Percentiles rank a stretch among this genome's conserved stretches.
phyloP scores from a whole-genome alignment of 2,113 vertebrate genomes.

The Jacana jacana region DNA sequence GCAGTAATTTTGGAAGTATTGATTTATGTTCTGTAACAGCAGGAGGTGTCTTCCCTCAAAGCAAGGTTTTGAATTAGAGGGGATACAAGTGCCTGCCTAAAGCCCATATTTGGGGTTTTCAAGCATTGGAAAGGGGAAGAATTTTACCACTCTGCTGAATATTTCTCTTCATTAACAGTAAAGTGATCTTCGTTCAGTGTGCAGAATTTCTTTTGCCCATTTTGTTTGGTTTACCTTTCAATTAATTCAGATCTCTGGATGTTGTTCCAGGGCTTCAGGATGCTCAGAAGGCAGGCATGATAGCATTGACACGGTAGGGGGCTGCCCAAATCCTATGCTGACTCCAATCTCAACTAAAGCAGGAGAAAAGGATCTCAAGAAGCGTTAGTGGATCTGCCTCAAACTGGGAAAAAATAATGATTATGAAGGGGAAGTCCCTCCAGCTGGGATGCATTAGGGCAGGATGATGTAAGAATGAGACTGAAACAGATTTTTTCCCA shows the following conservation, averaged over 20 bases:
- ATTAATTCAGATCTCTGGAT: not conserved
- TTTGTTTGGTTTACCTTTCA: not conserved
- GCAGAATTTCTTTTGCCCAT: not conserved
- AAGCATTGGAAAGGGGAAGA: not conserved
- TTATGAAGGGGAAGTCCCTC: conserved; percentile 26
- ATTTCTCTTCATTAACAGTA: not conserved
- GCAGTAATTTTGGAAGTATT: not conserved
- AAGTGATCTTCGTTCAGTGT: not conserved
- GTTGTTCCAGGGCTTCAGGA: not conserved
- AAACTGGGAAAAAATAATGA: not conserved
- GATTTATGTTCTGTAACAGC: not conserved
- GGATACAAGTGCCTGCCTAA: not conserved
- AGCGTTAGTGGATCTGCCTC: not conserved
- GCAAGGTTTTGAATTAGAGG: not conserved
- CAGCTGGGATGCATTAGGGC: conserved; percentile 45
- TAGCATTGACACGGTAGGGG: fast-evolving
- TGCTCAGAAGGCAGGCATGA: not conserved
- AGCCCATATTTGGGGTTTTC: not conserved
- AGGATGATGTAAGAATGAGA: conserved; percentile 49
- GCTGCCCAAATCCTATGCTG: not conserved
- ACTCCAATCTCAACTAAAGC: not conserved
- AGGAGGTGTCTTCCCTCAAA: not conserved
- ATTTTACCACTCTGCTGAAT: not conserved
- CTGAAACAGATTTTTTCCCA: conserved; percentile 44
- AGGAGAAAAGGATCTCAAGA: not conserved